Evolutionary conservation across 2,113 vertebrate genomes (phyloP).

Genomic region (Chaenogobius annularis): DNA sequence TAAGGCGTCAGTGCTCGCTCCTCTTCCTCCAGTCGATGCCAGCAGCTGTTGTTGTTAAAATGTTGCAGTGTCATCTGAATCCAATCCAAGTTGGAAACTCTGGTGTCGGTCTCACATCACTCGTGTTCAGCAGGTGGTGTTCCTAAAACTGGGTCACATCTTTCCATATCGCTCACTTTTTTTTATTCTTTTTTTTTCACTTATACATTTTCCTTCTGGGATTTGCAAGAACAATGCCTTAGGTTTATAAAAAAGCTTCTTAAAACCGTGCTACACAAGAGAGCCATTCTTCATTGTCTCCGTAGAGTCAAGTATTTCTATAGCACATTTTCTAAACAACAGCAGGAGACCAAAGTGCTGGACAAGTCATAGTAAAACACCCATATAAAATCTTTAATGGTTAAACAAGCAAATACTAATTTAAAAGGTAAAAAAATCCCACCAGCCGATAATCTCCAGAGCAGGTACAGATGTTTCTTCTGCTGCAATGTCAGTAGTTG

Average conservation of each 20-base stretch:
- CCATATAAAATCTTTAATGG: not conserved
- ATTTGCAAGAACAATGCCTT: not conserved
- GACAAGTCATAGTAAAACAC: not conserved
- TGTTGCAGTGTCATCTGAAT: too few species aligned
- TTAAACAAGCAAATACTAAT: too few species aligned
- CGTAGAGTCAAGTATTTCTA: not conserved
- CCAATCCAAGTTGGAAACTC: too few species aligned
- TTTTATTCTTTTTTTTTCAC: not conserved
- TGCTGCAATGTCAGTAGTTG: too few species aligned
- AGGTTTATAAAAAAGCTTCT: not conserved
- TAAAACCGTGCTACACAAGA: not conserved
- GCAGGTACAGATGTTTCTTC: too few species aligned
- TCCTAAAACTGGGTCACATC: not conserved
- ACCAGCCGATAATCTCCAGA: too few species aligned
- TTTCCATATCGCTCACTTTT: not conserved
- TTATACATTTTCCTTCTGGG: not conserved
- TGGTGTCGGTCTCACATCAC: too few species aligned
- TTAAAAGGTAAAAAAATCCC: too few species aligned
- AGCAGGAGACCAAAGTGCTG: not conserved
- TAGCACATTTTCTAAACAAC: not conserved
- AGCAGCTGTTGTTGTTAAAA: too few species aligned
- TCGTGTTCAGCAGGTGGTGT: not conserved
- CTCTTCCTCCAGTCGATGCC: too few species aligned
- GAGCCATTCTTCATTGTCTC: not conserved
- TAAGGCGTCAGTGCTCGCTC: too few species aligned